Evolutionary conservation across 53 echinoderm and acorn worm species (phyloP), one percentile per base, ranked within the genome.

Genomic region (Paracentrotus lividus): DNA sequence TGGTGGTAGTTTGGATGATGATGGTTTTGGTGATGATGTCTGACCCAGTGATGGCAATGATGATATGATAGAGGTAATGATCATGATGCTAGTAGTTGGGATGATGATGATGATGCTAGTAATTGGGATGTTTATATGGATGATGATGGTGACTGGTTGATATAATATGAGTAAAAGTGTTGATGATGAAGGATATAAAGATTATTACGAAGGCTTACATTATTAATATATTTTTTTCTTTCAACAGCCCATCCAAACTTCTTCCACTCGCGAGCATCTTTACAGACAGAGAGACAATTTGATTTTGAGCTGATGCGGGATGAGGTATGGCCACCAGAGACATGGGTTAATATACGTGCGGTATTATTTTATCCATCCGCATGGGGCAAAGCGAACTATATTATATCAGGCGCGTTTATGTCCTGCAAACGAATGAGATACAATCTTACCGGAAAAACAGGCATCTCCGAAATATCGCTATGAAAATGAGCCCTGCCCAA

Each of bases 401-500:
- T 49, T 29, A 49, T 51, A 49, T 84, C n/a, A 45, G 26, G 84
- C 84, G 84, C 84, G 45, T 84, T 45, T 51, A 84, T 84, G 84
- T 53, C 88, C 54, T 87, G 88, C 34, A 87, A 87, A 84, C 84
- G 84, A 84, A 84, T 84, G 84, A 84, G 84, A 84, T 84, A 84
- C 84, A 84, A 84, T 84, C 84, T 84, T 56, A 87, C 88, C 56
- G 88, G 90, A 60, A 65, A 65, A 89, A 64, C 40, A 89, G 61
- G 38, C 90, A 89, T 60, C 61, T 65, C 65, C 65, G n/a, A 65
- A 89, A 89, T 89, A 89, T 89, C 90, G 47, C 90, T 89, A 89
- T 89, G 42, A 64, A 89, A 89, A 60, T 89, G 90, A 89, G 65
- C 90, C 90, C 90, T 89, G 64, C 90, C 65, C 65, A 44, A 89